Conservation (phyloP, 2,113 vertebrate genomes). For the Cranoglanis bouderius region DNA sequence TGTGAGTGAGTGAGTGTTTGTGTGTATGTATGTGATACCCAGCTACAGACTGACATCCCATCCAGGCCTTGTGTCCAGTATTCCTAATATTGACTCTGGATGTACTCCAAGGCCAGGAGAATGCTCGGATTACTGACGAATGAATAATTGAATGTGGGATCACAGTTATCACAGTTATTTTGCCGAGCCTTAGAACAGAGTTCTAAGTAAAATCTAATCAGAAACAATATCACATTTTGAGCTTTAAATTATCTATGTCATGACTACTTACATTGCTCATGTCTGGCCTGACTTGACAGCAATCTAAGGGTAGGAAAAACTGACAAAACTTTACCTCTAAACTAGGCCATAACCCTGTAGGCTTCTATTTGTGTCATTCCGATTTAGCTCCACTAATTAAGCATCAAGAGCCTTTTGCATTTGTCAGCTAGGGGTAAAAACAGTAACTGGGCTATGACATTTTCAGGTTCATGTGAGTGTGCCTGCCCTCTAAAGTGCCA, state of each 20-base stretch:
- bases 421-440: slow-evolving; percentile 42
- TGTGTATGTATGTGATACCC: too few relatives aligned
- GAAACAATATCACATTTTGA: neutral
- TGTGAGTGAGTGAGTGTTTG: too few relatives aligned
- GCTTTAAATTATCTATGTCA: slow-evolving; percentile 16
- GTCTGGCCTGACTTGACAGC: slow-evolving; percentile 46
- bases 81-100: too few relatives aligned
- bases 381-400: slow-evolving; percentile 54
- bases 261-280: slow-evolving; percentile 38
- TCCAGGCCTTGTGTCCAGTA: too few relatives aligned
- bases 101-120: neutral
- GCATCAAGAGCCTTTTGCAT: slow-evolving; percentile 41
- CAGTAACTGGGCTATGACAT: slow-evolving; percentile 37
- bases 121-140: neutral
- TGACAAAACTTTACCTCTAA: slow-evolving; percentile 43
- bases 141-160: neutral
- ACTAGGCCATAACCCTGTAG: slow-evolving; percentile 51
- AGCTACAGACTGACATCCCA: too few relatives aligned
- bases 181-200: neutral
- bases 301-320: slow-evolving; percentile 33
- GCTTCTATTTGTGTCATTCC: slow-evolving; percentile 56
- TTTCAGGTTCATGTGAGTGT: slow-evolving; percentile 42
- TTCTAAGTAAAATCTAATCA: neutral
- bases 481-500: slow-evolving; percentile 28
- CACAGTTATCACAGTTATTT: neutral